Evolutionary conservation across 2,113 vertebrate genomes (phyloP), one percentile per base, ranked within the genome.

Genomic region (Trogon surrucura): DNA sequence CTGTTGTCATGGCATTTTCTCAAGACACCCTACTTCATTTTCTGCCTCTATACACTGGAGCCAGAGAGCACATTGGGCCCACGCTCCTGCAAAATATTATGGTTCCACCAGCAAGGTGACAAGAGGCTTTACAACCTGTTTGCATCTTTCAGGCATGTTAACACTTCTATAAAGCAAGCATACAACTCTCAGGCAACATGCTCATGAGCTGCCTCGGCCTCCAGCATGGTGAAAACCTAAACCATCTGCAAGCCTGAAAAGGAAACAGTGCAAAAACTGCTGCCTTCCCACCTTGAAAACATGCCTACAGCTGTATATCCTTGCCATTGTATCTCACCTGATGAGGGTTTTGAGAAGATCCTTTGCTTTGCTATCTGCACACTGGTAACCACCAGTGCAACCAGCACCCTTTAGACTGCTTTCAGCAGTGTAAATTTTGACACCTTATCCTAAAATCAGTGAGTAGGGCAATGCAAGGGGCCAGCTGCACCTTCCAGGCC

Each of bases 141-240:
- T 95, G 95, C 92, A 95, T 95, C 96, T 95, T 84, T 89, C 84
- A 92, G 89, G 92, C 96, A 86, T 95, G 96, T 97, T 97, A 87
- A 96, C 95, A 95, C 95, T 85, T 84, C 96, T 56, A 95, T 97
- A 97, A 97, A 96, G 91, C 50, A 66, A 69, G 85, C 11, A 4
- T 75, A 73, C 66, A 25, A 32, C 93, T 90, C 54, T 6, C 84
- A 45, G 70, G 64, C 73, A 95, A 85, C 64, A 27, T 4, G 44
- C 84, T 95, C 80, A 25, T 45, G 91, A 87, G 67, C 91, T 90
- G 91, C 72, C 67, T 82, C 80, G 72, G 91, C 91, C 93, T 84
- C 96, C 96, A 85, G 83, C 53, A 11, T 23, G 4, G n/a, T 72
- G 66, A 95, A 96, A 96, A 96, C 81, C 34, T 7, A 96, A 96